These are phyloP conservation scores for Clepsis dumicolana DNA, from an alignment of 2,888 invertebrate species.

Conservation along the genomic window DNA sequence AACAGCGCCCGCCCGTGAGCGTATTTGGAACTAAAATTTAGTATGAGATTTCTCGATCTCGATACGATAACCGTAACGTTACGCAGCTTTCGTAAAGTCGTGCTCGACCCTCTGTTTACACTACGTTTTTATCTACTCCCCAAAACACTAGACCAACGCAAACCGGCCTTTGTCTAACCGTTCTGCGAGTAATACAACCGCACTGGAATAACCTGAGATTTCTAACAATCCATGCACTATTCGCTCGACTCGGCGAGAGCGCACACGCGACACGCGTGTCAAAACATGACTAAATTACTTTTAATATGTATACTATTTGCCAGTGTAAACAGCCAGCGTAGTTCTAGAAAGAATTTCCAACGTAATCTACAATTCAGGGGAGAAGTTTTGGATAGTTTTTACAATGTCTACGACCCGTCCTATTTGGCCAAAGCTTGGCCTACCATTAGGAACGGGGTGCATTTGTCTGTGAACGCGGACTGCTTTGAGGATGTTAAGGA, in stretches of 20 bases:
- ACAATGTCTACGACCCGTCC: conserved; percentile 76
- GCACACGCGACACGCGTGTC: conserved; percentile 27
- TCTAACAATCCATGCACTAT: background rate
- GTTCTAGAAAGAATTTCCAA: background rate
- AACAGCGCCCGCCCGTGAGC: no score
- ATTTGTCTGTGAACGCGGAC: conserved; percentile 67
- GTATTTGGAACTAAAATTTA: no score
- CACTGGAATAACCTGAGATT: background rate
- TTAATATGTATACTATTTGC: background rate
- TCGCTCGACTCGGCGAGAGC: conserved; percentile 8
- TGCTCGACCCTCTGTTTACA: no score
- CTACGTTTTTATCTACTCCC: no score
- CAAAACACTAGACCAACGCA: no score
- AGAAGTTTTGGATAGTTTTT: conserved; percentile 72
- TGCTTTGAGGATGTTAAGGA: conserved; percentile 79
- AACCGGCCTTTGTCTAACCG: no score
- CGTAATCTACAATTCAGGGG: conserved; percentile 55
- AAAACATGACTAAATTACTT: conserved; percentile 14
- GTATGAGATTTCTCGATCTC: no score
- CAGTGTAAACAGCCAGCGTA: background rate
- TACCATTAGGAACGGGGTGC: conserved; percentile 71
- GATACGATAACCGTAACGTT: no score
- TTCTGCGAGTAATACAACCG: background rate
- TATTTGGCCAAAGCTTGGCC: conserved; percentile 80
- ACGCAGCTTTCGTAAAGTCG: no score